These are phyloP conservation scores for Actenoides hombroni DNA, from an alignment of 2,113 vertebrate genomes.

Conservation along the genomic window DNA sequence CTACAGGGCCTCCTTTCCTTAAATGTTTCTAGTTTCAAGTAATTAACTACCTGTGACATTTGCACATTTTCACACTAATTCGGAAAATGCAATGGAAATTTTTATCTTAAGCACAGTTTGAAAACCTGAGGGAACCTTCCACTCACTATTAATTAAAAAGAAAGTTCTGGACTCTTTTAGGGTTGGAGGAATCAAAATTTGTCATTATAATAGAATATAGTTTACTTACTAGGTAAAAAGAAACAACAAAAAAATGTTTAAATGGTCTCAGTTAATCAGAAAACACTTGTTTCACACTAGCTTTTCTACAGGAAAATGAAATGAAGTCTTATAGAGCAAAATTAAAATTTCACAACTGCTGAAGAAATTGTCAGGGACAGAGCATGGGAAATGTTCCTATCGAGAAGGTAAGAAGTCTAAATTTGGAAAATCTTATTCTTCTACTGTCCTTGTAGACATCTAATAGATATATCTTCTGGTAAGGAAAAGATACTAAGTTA, in stretches of 20 bases:
- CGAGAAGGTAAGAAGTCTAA: neutral
- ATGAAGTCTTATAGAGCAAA: neutral
- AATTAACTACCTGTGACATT: conserved; percentile 28
- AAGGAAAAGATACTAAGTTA: neutral
- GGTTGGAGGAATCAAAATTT: neutral
- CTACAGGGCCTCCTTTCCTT: neutral
- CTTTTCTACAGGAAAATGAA: neutral
- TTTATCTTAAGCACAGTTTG: neutral
- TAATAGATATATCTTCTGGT: neutral
- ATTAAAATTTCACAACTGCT: neutral
- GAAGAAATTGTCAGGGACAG: neutral
- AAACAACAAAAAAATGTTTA: neutral
- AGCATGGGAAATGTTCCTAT: neutral
- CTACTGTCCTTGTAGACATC: neutral
- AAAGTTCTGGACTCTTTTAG: neutral
- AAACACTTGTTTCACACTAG: neutral
- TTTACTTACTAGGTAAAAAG: neutral
- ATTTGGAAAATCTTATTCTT: neutral
- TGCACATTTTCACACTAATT: conserved; percentile 18
- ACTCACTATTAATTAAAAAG: neutral
- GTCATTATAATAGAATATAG: neutral
- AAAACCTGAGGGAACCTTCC: neutral
- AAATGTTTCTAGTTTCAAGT: neutral
- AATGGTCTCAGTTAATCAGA: neutral
- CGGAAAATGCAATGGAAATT: neutral